phyloP scores from a whole-genome alignment of 2,113 vertebrate genomes.

The Rhinopithecus roxellana region DNA sequence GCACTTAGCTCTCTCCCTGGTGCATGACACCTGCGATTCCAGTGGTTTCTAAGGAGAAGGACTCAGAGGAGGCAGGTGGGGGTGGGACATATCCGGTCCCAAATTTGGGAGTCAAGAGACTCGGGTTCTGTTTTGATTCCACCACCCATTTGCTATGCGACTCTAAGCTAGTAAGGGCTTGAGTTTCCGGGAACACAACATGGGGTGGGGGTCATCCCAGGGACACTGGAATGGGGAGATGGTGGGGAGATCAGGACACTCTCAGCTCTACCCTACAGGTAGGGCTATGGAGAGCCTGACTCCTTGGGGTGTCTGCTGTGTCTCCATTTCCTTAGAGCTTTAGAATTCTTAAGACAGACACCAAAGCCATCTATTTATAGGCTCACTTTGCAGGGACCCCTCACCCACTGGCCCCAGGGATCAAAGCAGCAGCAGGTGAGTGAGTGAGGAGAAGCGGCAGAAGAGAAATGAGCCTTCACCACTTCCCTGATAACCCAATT shows the following conservation, averaged over 20 bases:
- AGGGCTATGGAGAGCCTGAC: neutral
- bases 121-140: neutral
- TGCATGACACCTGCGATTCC: neutral
- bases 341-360: neutral
- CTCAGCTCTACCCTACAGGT: neutral
- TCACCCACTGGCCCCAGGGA: neutral
- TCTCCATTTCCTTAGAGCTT: neutral
- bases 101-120: neutral
- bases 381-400: neutral
- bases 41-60: neutral
- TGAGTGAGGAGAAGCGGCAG: neutral
- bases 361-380: neutral
- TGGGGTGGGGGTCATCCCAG: too few relatives aligned
- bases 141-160: neutral
- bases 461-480: constrained; percentile 30
- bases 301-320: neutral
- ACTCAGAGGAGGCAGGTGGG: neutral
- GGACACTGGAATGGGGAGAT: neutral
- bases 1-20: neutral
- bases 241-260: neutral
- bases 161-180: neutral
- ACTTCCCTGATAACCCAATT: neutral
- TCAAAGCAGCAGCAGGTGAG: neutral
- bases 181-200: accelerated
- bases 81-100: accelerated